Evolutionary conservation across 2,888 invertebrate genomes (phyloP), one percentile per base, ranked within the genome.

Genomic region (Flexamia atlantica): DNA sequence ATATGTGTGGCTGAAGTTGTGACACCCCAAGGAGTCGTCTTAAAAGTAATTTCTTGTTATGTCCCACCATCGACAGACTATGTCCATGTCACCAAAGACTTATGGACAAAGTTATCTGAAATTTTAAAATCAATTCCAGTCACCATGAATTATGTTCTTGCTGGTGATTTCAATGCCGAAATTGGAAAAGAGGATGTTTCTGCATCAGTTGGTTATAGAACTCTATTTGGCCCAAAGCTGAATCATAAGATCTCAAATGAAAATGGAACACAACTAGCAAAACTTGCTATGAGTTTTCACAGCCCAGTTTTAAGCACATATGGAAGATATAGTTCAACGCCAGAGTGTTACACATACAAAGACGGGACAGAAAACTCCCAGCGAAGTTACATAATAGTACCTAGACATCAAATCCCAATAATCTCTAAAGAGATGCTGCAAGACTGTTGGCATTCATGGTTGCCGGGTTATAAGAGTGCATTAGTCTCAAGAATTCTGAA

Each of bases 111-210:
- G 30, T 64, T 64, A 30, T 12, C 30, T 30, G 25, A 25, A 28
- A 14, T 64, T 28, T 1, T 64, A 2, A 64, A 64, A 64, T 14
- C 1, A 64, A 30, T 64, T 64, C 64, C 64, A 64, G 28, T 10
- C 4, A 28, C 28, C 28, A 14, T 30, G 25, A 12, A 1, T 30
- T 64, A 64, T 64, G 30, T 64, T 30, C 9, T 64, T 25, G 64
- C 64, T 30, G 64, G 64, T 28, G 64, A 64, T 28, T 64, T 64
- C 14, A 64, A 64, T 14, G 64, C 64, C 5, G 30, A 64, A 64
- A 64, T 64, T 28, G 64, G 64, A 14, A 64, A 30, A 64, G 64
- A 64, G 30, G 64, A 64, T 64, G 28, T 28, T 64, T 10, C 28
- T 30, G 20, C 23, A 28, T 9, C 30, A 28, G 28, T 4, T 9